phyloP scores from a whole-genome alignment of 2,888 invertebrate genomes.

The Trissolcus japonicus region DNA sequence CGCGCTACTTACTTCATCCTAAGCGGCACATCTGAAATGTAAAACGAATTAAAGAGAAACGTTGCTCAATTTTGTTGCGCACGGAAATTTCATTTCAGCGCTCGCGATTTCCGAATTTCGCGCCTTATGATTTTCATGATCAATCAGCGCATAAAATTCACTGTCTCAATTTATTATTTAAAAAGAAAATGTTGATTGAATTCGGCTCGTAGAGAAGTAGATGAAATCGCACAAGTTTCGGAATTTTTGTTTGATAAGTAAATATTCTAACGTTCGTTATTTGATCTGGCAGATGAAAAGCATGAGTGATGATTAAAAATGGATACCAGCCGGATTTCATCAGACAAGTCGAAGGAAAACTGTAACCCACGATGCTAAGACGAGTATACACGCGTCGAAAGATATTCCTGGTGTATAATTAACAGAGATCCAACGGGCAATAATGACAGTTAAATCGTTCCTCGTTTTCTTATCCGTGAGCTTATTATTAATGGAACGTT shows the following conservation, averaged over 20 bases:
- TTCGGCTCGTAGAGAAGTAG: not conserved
- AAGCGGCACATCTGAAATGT: constrained; percentile 46
- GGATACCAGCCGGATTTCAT: constrained; percentile 43
- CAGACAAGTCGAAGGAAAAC: constrained; percentile 21
- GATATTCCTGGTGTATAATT: constrained; percentile 61
- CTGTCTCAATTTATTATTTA: not conserved
- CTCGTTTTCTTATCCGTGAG: constrained; percentile 30
- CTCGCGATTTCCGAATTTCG: not conserved
- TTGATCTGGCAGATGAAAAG: constrained; percentile 25
- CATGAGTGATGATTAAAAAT: constrained; percentile 42
- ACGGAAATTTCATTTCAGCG: constrained; percentile 14
- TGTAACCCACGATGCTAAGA: constrained; percentile 40
- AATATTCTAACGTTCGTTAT: constrained; percentile 35
- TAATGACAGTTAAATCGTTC: constrained; percentile 61
- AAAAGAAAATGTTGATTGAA: not conserved
- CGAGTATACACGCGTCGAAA: constrained; percentile 49
- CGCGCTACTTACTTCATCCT: constrained; percentile 31
- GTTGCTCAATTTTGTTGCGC: constrained; percentile 33
- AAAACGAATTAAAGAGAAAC: constrained; percentile 52
- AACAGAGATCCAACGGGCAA: constrained; percentile 62
- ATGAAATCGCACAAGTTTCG: constrained; percentile 14
- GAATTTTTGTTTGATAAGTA: constrained; percentile 33
- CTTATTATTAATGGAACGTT: constrained; percentile 57
- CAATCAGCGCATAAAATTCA: too few species aligned
- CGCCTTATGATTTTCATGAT: too few species aligned